phyloP scores from a whole-genome alignment of 2,113 vertebrate species.

The Corythornis madagascariensis region DNA sequence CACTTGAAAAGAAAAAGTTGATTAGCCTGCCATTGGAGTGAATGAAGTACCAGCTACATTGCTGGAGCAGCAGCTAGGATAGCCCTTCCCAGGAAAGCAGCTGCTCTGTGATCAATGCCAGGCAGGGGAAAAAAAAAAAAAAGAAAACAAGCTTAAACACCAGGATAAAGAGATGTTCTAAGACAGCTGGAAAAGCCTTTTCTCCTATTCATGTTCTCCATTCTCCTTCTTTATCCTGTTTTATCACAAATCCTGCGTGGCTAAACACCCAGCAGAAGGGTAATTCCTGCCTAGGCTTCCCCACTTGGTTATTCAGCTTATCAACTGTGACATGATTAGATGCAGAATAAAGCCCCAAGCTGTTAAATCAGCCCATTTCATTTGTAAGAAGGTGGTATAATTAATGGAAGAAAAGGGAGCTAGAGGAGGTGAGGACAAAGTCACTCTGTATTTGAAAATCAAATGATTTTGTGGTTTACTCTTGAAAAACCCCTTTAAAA shows the following conservation, averaged over 20 bases:
- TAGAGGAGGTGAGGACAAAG: neutral
- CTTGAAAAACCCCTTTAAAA: neutral
- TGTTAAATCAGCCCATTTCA: neutral
- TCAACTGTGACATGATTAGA: neutral
- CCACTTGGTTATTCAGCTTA: neutral
- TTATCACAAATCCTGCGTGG: neutral
- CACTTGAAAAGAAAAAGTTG: slow-evolving; percentile 39
- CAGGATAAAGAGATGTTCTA: neutral
- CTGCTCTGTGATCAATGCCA: slow-evolving; percentile 18
- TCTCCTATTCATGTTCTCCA: neutral
- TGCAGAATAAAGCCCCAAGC: neutral
- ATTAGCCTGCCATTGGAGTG: slow-evolving; percentile 3
- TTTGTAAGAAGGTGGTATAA: neutral
- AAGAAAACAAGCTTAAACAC: neutral
- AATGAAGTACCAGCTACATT: slow-evolving; percentile 16
- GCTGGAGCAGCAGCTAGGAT: neutral
- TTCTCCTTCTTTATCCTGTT: neutral
- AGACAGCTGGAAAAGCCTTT: slow-evolving; percentile 36
- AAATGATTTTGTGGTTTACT: no score
- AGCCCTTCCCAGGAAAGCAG: slow-evolving; percentile 17
- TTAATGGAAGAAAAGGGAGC: neutral
- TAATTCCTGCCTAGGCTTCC: neutral
- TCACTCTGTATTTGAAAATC: neutral
- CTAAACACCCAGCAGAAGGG: neutral
- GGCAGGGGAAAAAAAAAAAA: neutral